Base-by-base conservation (phyloP, 2,888 invertebrate species). In the Eupithecia pulchellata region DNA sequence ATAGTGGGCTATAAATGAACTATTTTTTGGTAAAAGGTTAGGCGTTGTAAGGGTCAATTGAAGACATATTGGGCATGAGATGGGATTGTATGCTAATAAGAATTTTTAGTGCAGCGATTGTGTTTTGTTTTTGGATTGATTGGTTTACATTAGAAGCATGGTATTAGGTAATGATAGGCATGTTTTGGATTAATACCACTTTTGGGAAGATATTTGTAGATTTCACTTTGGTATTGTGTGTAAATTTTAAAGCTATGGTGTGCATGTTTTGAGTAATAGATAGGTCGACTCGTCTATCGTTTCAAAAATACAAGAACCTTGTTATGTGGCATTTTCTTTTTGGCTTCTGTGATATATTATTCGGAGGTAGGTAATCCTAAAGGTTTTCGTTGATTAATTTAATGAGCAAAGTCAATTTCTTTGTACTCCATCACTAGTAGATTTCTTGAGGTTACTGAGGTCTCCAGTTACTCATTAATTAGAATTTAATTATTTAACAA, bases 1-100 rank as follows among this genome's bases (percentile, higher is more conserved):
- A 91, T 87, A 81, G 83, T 83, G 78, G 88, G 81, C 86, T 87
- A 84, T 84, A 84, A 86, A 86, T 89, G 86, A 78, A 87, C 89
- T 84, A 89, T 90, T 88, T 81, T 84, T 82, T 77, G 77, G 77
- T 76, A 78, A 75, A 78, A 77, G 78, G 76, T 78, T 79, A 80
- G 77, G 77, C 66, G 76, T 77, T 29, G 20, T 52, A 34, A 61
- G 61, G 77, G 73, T 70, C 72, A 61, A 61, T 61, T 61, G 25
- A 61, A 57, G 27, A 57, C 57, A 57, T 27, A 57, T 57, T 29
- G 29, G 63, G 52, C 52, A 25, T 25, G 29, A 29, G 25, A 47
- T 65, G 55, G 36, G 27, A 32, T 65, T 65, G 55, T 65, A 57
- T 57, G 57, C 55, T 32, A 57, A 57, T 55, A 52, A 52, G 52